These are phyloP conservation scores for Ctenopoma kingsleyae DNA, from an alignment of 2,797 vertebrate species.

Conservation along the genomic window DNA sequence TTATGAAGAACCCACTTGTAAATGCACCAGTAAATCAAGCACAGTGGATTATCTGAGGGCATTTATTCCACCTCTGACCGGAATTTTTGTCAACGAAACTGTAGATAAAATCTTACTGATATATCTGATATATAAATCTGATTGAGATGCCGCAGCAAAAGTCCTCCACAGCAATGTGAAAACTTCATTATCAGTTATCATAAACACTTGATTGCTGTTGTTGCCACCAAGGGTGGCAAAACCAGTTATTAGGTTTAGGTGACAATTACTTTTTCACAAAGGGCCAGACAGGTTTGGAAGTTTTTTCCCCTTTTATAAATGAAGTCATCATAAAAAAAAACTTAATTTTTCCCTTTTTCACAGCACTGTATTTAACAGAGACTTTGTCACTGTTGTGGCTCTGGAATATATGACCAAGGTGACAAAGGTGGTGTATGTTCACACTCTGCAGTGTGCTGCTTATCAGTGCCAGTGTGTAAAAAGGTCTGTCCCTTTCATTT, in stretches of 20 bases:
- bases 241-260: too few species aligned
- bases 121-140: too few species aligned
- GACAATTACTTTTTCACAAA: too few species aligned
- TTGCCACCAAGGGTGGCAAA: too few species aligned
- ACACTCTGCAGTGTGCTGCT: slow-evolving; percentile 15
- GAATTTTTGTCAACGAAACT: slow-evolving; percentile 8
- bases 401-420: neutral
- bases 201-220: too few species aligned
- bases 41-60: slow-evolving; percentile 23
- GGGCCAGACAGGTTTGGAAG: too few species aligned
- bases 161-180: too few species aligned
- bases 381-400: slow-evolving; percentile 5
- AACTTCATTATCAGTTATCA: too few species aligned
- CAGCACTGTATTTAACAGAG: neutral
- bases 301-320: too few species aligned
- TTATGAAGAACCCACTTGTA: slow-evolving; percentile 20
- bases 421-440: slow-evolving; percentile 7
- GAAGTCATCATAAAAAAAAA: too few species aligned
- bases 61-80: slow-evolving; percentile 36
- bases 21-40: slow-evolving; percentile 39
- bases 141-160: too few species aligned
- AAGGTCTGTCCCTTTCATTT: slow-evolving; percentile 39
- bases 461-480: slow-evolving; percentile 10
- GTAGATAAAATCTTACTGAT: neutral
- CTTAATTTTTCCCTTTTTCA: neutral